These are phyloP conservation scores for Gymnothorax javanicus DNA, from an alignment of 2,797 vertebrate genomes.

Conservation along the genomic window DNA sequence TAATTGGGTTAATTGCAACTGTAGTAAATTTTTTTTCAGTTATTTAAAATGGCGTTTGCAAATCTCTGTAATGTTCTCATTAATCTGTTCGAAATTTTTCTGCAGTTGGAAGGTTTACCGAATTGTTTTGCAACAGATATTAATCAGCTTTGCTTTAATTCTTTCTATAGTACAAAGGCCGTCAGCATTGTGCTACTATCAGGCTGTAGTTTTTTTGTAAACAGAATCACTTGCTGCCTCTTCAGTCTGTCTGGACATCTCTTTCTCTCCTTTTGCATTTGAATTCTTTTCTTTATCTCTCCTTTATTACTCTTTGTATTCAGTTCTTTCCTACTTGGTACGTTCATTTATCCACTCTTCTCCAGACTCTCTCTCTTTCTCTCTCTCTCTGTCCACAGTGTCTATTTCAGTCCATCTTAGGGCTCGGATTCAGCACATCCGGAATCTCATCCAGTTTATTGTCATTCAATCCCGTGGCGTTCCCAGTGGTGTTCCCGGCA, in stretches of 20 bases:
- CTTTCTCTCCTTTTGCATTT: not conserved
- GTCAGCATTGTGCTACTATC: constrained; percentile 9
- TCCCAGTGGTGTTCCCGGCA: constrained; percentile 62
- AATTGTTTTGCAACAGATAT: not conserved
- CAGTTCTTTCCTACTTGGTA: constrained; percentile 14
- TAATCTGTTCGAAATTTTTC: not conserved
- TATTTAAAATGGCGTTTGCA: not conserved
- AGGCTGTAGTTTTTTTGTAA: not conserved
- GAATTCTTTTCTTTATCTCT: not conserved
- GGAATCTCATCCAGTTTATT: constrained; percentile 82
- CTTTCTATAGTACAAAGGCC: not conserved
- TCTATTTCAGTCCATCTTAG: constrained; percentile 85
- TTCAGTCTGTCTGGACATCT: not conserved
- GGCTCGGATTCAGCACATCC: constrained; percentile 80
- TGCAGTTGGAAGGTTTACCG: not conserved
- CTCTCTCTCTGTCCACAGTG: constrained; percentile 67
- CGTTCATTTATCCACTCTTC: constrained; percentile 25
- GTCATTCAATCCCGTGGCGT: constrained; percentile 77
- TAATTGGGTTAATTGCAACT: not conserved
- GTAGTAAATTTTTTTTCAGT: not conserved
- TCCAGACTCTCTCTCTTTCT: constrained; percentile 36
- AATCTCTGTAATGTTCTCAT: not conserved
- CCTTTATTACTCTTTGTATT: not conserved
- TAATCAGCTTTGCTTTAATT: not conserved
- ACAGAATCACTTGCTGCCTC: too few species aligned